Percentiles rank a stretch among this genome's conserved stretches.
Evolutionary conservation across 2,113 vertebrate species (phyloP).

Genomic region (Propithecus coquereli): DNA sequence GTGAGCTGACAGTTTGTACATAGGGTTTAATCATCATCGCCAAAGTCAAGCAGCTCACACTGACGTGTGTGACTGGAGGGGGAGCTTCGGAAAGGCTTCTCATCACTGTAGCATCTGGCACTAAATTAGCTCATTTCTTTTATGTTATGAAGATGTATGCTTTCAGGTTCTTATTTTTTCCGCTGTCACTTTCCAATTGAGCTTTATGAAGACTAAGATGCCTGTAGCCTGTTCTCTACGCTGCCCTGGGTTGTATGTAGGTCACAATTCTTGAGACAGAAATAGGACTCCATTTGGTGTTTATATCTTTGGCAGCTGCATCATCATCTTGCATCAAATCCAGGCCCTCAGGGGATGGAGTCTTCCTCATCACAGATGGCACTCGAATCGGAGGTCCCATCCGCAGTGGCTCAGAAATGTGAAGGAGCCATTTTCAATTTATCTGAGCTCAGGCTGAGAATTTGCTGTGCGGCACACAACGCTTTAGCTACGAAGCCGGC

Average conservation of each 20-base stretch:
- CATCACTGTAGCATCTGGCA: not conserved
- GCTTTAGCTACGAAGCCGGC: accelerated
- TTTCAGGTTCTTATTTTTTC: not conserved
- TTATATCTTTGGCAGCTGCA: constrained; percentile 48
- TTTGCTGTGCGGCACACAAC: not conserved
- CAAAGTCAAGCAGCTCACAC: not conserved
- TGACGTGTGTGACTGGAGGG: accelerated
- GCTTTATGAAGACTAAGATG: not conserved
- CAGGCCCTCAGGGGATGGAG: constrained; percentile 28
- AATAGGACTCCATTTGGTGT: constrained; percentile 20
- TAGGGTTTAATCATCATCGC: not conserved
- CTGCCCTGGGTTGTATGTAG: not conserved
- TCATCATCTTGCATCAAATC: not conserved
- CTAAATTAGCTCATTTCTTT: constrained; percentile 8
- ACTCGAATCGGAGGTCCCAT: not conserved
- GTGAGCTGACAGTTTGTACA: too few relatives aligned
- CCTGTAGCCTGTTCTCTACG: not conserved
- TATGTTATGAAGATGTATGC: not conserved
- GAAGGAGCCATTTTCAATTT: not conserved
- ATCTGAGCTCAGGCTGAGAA: not conserved
- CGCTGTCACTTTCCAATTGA: not conserved
- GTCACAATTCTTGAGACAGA: constrained; percentile 38
- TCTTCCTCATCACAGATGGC: constrained; percentile 30
- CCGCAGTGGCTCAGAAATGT: not conserved
- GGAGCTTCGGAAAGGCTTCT: not conserved